phyloP scores from a whole-genome alignment of 2,113 vertebrate species.

The Paratilapia polleni region DNA sequence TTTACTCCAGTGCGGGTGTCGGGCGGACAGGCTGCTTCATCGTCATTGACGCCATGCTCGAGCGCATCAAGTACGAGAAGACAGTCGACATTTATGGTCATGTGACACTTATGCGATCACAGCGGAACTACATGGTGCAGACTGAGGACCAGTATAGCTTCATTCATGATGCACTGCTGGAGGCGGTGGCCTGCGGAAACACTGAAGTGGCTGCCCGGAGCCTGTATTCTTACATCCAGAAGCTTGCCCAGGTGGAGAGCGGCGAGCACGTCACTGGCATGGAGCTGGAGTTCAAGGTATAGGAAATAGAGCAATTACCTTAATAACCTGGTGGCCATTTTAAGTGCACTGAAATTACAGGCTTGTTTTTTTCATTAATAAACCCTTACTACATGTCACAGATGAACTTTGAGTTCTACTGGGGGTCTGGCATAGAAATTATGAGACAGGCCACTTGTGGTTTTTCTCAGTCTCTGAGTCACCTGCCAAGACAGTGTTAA shows the following conservation, averaged over 20 bases:
- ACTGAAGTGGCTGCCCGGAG: conserved; percentile 95
- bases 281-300: conserved; percentile 99
- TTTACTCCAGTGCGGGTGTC: conserved; percentile 87
- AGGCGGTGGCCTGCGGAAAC: conserved; percentile 96
- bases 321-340: neutral
- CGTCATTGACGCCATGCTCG: conserved; percentile 97
- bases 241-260: conserved; percentile 91
- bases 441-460: neutral
- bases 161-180: conserved; percentile 96
- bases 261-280: conserved; percentile 96
- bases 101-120: conserved; percentile 96
- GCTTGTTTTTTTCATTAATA: neutral
- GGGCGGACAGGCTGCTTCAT: conserved; percentile 97
- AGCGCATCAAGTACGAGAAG: conserved; percentile 96
- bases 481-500: neutral
- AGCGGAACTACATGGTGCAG: conserved; percentile 99
- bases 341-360: neutral
- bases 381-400: neutral
- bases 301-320: neutral
- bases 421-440: neutral
- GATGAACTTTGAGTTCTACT: neutral
- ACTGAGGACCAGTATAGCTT: conserved; percentile 99
- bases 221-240: conserved; percentile 97
- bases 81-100: conserved; percentile 97
- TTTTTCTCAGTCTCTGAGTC: neutral